A percentile compares a stretch with the other conserved stretches of the same genome.
Conservation (phyloP, 2,888 invertebrate species). For the Heteromurus nitidus region DNA sequence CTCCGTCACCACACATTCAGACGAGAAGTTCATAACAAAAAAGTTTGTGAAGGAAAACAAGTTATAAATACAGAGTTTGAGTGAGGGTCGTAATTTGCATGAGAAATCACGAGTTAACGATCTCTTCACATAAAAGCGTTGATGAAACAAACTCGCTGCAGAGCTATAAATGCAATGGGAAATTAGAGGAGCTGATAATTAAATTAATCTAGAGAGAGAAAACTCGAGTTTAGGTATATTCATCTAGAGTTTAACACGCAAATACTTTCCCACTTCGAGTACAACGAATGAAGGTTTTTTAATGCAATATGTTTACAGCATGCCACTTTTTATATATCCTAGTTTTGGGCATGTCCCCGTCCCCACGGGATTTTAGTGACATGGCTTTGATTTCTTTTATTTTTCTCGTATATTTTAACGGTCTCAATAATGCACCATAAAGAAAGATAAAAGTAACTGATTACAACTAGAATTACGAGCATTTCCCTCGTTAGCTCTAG, state of each 20-base stretch:
- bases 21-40: too few relatives aligned
- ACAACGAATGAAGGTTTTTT: too few relatives aligned
- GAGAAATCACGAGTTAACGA: constrained; percentile 53
- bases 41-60: neutral
- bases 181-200: constrained; percentile 73
- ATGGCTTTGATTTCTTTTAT: constrained; percentile 5
- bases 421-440: constrained; percentile 12
- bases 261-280: too few relatives aligned
- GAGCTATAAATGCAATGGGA: constrained; percentile 51
- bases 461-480: constrained; percentile 34
- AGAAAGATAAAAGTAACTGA: constrained; percentile 27
- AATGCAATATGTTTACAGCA: too few relatives aligned
- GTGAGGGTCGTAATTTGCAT: constrained; percentile 54
- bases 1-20: constrained; percentile 22
- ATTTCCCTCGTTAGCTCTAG: constrained; percentile 53
- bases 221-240: too few relatives aligned
- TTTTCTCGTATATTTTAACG: neutral
- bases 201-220: constrained; percentile 69
- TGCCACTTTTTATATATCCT: too few relatives aligned
- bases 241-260: too few relatives aligned
- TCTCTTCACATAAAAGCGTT: constrained; percentile 29
- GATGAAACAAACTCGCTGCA: constrained; percentile 46
- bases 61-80: constrained; percentile 5
- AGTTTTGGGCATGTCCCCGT: too few relatives aligned
- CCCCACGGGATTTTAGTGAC: too few relatives aligned